Conservation (phyloP, 2,797 vertebrate species). For the Alca torda region DNA sequence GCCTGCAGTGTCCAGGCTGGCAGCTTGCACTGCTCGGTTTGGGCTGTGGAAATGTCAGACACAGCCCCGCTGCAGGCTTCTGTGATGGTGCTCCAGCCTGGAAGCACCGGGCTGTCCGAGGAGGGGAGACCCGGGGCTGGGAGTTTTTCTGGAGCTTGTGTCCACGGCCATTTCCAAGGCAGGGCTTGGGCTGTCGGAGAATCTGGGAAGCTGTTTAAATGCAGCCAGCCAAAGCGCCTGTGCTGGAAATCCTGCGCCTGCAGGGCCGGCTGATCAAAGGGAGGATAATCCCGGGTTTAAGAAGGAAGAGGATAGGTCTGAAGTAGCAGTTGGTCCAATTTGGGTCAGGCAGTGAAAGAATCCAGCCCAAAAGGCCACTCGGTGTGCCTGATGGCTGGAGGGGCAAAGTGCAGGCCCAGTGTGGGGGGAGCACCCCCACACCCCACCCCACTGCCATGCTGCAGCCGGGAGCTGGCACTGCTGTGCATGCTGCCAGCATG, state of each 20-base stretch:
- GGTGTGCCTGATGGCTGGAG: background rate
- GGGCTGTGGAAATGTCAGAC: background rate
- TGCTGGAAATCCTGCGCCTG: slow-evolving; percentile 63
- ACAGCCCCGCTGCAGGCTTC: background rate
- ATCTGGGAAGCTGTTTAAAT: slow-evolving; percentile 50
- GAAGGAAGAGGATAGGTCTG: slow-evolving; percentile 58
- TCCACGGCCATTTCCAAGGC: background rate
- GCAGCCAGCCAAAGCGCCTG: slow-evolving; percentile 51
- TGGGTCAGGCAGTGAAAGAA: slow-evolving; percentile 59
- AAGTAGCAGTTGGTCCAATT: slow-evolving; percentile 64
- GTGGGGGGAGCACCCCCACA: background rate
- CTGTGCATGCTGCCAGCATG: background rate
- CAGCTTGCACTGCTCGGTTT: background rate
- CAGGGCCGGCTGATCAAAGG: slow-evolving; percentile 61
- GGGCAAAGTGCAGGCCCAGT: rapidly evolving
- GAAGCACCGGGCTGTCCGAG: background rate
- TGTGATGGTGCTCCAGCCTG: background rate
- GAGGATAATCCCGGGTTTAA: slow-evolving; percentile 64
- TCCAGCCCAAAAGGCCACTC: slow-evolving; percentile 16
- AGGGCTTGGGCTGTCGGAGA: background rate
- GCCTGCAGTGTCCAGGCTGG: background rate
- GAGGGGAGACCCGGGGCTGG: background rate
- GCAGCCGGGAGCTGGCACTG: background rate
- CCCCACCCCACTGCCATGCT: background rate
- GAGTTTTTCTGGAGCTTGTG: background rate